A percentile compares a stretch with the other conserved stretches of the same genome.
Conservation (phyloP, 35 echinoderm and acorn worm species). For the Apostichopus californicus region DNA sequence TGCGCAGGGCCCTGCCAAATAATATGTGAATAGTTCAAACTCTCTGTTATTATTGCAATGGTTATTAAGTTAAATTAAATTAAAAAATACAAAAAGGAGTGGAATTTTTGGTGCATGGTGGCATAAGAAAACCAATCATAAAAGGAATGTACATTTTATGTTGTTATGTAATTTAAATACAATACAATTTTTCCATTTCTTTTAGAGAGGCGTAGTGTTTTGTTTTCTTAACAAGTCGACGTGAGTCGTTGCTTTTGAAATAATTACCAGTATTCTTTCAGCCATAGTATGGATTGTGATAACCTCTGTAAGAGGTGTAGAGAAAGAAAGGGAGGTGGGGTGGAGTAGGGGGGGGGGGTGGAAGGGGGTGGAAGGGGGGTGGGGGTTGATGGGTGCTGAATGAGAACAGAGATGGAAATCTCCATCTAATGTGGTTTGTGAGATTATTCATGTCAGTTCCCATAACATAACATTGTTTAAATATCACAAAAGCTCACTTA, state of each 20-base stretch:
- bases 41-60: not conserved
- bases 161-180: not conserved
- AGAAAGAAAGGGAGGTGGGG: too few species aligned
- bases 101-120: not conserved
- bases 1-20: not conserved
- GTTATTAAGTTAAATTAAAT: not conserved
- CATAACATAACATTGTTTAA: too few species aligned
- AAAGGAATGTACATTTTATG: conserved; percentile 3
- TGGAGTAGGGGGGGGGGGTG: too few species aligned
- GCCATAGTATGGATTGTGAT: not conserved
- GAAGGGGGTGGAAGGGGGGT: too few species aligned
- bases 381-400: too few species aligned
- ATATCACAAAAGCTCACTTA: too few species aligned
- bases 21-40: not conserved
- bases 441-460: too few species aligned
- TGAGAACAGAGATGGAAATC: too few species aligned
- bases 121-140: not conserved
- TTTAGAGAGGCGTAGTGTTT: not conserved
- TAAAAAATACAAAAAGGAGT: not conserved
- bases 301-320: too few species aligned
- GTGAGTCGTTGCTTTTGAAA: not conserved
- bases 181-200: conserved; percentile 10
- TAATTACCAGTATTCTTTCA: conserved; percentile 19
- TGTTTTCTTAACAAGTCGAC: not conserved
- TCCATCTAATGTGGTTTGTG: too few species aligned